These are phyloP conservation scores for Microhierax caerulescens DNA, from an alignment of 2,797 vertebrate genomes.

Conservation along the genomic window DNA sequence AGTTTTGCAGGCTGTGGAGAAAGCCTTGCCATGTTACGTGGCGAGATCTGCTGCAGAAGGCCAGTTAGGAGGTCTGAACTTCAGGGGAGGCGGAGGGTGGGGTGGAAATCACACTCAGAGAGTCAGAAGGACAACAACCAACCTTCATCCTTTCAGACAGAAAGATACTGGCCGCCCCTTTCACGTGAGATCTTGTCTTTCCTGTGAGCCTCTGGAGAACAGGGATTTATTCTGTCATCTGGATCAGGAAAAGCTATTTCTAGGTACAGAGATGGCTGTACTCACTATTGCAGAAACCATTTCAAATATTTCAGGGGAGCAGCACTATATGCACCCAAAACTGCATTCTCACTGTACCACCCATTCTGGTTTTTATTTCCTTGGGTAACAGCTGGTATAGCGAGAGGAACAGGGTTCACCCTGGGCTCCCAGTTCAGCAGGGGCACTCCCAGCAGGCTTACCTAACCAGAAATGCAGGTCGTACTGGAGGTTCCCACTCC, in stretches of 20 bases:
- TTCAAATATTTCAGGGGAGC: background rate
- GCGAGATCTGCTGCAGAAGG: background rate
- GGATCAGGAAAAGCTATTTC: background rate
- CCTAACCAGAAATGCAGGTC: conserved; percentile 98
- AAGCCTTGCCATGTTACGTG: accelerated
- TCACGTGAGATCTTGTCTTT: background rate
- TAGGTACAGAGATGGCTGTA: background rate
- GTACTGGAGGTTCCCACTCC: conserved; percentile 89
- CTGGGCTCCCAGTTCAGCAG: background rate
- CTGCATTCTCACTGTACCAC: background rate
- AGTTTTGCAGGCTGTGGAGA: background rate
- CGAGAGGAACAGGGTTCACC: background rate
- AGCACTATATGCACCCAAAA: background rate
- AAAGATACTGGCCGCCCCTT: background rate
- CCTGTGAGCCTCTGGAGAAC: background rate
- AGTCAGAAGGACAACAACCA: background rate
- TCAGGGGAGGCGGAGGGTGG: background rate
- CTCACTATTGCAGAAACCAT: background rate
- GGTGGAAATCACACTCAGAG: background rate
- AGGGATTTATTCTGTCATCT: background rate
- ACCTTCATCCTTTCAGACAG: background rate
- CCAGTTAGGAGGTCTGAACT: background rate
- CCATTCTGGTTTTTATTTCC: background rate
- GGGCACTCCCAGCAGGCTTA: conserved; percentile 56
- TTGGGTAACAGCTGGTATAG: background rate